A percentile compares a stretch with the other conserved stretches of the same genome.
Evolutionary conservation across 2,888 invertebrate genomes (phyloP).

Genomic region (Volucella inflata): DNA sequence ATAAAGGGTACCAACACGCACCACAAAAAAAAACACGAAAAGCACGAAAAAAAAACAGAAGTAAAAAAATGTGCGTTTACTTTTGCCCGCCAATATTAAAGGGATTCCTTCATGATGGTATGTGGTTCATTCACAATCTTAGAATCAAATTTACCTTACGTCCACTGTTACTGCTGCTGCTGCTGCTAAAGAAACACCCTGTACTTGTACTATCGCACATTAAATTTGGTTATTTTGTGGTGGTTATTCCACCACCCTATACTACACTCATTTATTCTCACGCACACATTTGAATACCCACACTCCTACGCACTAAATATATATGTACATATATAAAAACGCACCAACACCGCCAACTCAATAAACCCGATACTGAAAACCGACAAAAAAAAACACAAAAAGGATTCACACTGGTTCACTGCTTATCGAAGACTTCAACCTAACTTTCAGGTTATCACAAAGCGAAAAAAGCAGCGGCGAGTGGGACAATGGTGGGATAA

Average conservation of each 20-base stretch:
- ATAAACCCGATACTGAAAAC: background rate
- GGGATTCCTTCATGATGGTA: background rate
- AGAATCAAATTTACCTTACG: conserved; percentile 82
- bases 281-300: conserved; percentile 17
- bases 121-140: conserved; percentile 64
- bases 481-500: conserved; percentile 6
- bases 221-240: conserved; percentile 78
- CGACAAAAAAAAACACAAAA: conserved; percentile 22
- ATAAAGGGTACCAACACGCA: conserved; percentile 62
- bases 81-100: conserved; percentile 15
- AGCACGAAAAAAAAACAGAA: background rate
- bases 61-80: background rate
- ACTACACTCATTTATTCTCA: conserved; percentile 62
- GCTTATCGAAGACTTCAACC: conserved; percentile 63
- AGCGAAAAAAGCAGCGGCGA: background rate
- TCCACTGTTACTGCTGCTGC: conserved; percentile 82
- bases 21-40: conserved; percentile 24
- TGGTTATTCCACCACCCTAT: conserved; percentile 61
- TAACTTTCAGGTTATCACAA: conserved; percentile 8
- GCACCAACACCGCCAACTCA: conserved; percentile 24
- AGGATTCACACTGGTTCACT: conserved; percentile 60
- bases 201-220: conserved; percentile 90
- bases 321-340: background rate
- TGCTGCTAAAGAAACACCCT: conserved; percentile 87
- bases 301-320: conserved; percentile 22